phyloP scores from a whole-genome alignment of 2,888 invertebrate genomes.

The Chydorus sphaericus region DNA sequence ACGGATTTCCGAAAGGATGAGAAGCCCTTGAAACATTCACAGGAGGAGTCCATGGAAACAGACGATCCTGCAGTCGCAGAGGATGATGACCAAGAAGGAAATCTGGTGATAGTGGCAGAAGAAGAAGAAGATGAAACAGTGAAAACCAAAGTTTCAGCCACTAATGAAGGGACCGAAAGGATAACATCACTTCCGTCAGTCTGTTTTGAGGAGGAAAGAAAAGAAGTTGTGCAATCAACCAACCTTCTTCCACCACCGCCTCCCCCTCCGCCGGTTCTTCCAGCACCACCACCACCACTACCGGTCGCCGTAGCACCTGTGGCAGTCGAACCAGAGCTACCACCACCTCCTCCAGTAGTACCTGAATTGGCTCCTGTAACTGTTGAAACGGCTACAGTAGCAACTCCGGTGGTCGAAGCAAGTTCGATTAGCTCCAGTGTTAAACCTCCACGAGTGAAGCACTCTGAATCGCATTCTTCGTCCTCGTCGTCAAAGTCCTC shows the following conservation, averaged over 20 bases:
- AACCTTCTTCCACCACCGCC: conserved; percentile 11
- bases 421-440: not conserved
- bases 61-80: too few species aligned
- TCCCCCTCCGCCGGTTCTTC: conserved; percentile 16
- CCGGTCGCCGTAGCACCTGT: not conserved
- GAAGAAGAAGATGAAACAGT: not conserved
- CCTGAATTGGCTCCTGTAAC: not conserved
- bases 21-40: not conserved
- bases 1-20: too few species aligned
- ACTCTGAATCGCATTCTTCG: not conserved
- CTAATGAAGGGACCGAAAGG: too few species aligned
- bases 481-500: not conserved
- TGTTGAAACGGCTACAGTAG: not conserved
- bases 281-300: conserved; percentile 2
- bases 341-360: not conserved
- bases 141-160: not conserved
- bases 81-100: not conserved
- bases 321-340: not conserved
- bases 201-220: not conserved
- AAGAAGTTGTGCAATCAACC: not conserved
- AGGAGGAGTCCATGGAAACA: too few species aligned
- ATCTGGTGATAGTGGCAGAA: conserved; percentile 2
- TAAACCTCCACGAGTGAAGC: not conserved
- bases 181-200: too few species aligned
- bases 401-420: not conserved